These are phyloP conservation scores for Maconellicoccus hirsutus DNA, from an alignment of 1,140 invertebrate genomes.

Conservation along the genomic window DNA sequence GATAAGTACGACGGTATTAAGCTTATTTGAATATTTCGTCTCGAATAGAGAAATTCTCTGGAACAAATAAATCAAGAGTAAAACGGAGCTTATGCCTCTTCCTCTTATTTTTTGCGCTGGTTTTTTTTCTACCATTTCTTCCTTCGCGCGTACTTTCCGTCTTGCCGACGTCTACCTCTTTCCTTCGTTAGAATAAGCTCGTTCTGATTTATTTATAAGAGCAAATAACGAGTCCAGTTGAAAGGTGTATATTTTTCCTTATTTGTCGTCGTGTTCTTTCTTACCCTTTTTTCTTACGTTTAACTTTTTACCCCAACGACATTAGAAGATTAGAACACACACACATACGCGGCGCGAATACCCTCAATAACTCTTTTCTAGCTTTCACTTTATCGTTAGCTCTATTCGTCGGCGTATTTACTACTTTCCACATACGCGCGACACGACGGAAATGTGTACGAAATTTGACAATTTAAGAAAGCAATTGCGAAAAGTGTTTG, in stretches of 20 bases:
- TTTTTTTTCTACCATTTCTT: slow-evolving; percentile 14
- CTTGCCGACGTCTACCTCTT: neutral
- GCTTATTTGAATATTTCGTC: slow-evolving; percentile 20
- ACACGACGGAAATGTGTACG: neutral
- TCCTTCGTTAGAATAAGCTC: slow-evolving; percentile 3
- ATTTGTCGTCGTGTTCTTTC: neutral
- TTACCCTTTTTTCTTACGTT: neutral
- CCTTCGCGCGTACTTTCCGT: neutral
- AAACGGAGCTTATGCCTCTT: slow-evolving; percentile 18
- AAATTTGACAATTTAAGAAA: slow-evolving; percentile 10
- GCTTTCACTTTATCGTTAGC: too few relatives aligned
- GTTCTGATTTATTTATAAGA: slow-evolving; percentile 18
- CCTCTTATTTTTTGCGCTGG: neutral
- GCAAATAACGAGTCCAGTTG: slow-evolving; percentile 14
- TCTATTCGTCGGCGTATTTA: too few relatives aligned
- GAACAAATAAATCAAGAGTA: slow-evolving; percentile 22
- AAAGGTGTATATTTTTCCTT: slow-evolving; percentile 12
- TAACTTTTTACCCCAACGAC: neutral
- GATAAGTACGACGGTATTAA: slow-evolving; percentile 20
- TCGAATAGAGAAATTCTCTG: slow-evolving; percentile 16
- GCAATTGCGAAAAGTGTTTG: slow-evolving; percentile 7
- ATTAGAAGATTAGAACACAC: neutral
- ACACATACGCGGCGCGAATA: neutral
- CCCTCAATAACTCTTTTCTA: too few relatives aligned
- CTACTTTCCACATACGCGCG: neutral